A percentile compares a stretch with the other conserved stretches of the same genome.
These are phyloP conservation scores for Cryptocheilus praepositus DNA, from an alignment of 2,888 invertebrate genomes.

Conservation along the genomic window DNA sequence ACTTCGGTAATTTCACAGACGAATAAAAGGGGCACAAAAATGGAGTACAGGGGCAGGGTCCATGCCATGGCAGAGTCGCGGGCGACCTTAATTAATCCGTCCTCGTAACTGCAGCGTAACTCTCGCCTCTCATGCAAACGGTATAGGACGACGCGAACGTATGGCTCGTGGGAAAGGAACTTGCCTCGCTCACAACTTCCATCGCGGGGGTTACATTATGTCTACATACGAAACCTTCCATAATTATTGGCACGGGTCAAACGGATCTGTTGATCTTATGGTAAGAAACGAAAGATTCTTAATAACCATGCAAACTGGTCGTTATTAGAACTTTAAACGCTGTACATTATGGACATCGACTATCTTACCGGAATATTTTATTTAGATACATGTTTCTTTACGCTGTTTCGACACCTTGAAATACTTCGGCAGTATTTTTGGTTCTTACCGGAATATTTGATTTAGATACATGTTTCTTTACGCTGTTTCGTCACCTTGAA, in stretches of 20 bases:
- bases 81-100: conserved; percentile 48
- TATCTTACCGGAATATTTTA: no score
- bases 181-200: conserved; percentile 19
- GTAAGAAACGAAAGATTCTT: no score
- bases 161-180: conserved; percentile 51
- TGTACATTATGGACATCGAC: no score
- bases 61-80: not conserved
- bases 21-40: conserved; percentile 15
- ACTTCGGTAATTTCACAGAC: not conserved
- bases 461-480: no score
- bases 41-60: conserved; percentile 11
- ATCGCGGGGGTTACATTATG: not conserved
- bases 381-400: no score
- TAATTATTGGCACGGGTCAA: not conserved
- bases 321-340: no score
- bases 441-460: no score
- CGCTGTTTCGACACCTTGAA: no score
- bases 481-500: no score
- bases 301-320: no score
- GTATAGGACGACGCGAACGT: conserved; percentile 27
- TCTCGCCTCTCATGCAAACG: conserved; percentile 17
- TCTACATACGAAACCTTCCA: conserved; percentile 5
- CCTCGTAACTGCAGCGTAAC: conserved; percentile 27
- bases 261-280: no score
- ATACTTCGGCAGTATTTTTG: no score